Conservation (phyloP, 2,113 vertebrate species). For the Geothlypis trichas region DNA sequence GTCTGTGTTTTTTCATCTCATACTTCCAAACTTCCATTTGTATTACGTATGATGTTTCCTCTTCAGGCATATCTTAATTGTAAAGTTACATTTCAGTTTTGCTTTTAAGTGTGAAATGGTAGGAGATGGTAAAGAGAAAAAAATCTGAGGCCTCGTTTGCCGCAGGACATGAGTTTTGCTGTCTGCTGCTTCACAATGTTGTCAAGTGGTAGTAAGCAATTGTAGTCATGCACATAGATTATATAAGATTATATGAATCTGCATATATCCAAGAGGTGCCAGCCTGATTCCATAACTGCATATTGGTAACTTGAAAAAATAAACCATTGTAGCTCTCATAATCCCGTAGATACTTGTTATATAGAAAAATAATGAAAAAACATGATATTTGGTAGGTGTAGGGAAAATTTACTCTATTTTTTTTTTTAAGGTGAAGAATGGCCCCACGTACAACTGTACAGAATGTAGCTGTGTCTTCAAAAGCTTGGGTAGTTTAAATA, state of each 20-base stretch:
- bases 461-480: conserved; percentile 98
- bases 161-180: background rate
- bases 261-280: background rate
- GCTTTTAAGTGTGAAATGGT: background rate
- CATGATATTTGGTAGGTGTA: background rate
- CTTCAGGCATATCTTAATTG: background rate
- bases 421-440: conserved; percentile 84
- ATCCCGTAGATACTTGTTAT: fast-evolving
- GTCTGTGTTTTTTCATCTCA: background rate
- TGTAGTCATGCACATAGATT: background rate
- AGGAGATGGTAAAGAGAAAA: background rate
- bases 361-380: background rate
- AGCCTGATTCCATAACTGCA: background rate
- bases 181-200: fast-evolving
- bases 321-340: background rate
- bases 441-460: conserved; percentile 90
- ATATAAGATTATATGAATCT: no score
- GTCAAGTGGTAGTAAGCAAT: background rate
- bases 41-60: background rate
- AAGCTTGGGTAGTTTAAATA: conserved; percentile 95
- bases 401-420: background rate
- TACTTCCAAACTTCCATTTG: background rate
- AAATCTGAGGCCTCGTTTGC: background rate
- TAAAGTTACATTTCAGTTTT: background rate
- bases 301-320: background rate